These are phyloP conservation scores for Eutolmus rufibarbis DNA, from an alignment of 2,888 invertebrate genomes.

Conservation along the genomic window DNA sequence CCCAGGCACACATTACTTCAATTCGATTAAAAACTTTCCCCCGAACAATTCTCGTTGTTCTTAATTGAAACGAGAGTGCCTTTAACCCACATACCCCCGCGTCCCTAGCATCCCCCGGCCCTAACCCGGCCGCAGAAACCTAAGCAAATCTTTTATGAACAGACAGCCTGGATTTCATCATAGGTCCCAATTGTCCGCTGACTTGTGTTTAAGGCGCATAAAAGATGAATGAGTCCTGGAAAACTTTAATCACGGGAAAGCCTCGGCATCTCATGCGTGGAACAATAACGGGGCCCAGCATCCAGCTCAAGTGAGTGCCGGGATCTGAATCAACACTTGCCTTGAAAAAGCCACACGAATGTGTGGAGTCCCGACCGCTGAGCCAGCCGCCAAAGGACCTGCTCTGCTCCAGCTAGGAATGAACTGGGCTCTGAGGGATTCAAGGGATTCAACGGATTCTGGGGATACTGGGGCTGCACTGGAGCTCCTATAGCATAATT, in stretches of 20 bases:
- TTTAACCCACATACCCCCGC: background rate
- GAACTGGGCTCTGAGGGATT: constrained; percentile 5
- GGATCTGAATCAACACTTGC: constrained; percentile 35
- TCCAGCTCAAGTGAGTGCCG: background rate
- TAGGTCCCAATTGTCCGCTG: constrained; percentile 29
- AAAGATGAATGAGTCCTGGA: constrained; percentile 31
- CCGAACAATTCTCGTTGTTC: background rate
- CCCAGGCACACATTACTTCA: background rate
- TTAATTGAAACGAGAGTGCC: background rate
- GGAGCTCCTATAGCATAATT: constrained; percentile 11
- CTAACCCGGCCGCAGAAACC: background rate
- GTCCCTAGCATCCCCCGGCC: background rate
- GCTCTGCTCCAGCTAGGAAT: constrained; percentile 1
- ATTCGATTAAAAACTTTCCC: constrained; percentile 10
- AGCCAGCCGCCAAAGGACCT: background rate
- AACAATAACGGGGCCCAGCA: constrained; percentile 15
- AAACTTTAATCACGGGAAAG: constrained; percentile 38
- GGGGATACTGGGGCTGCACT: constrained; percentile 12
- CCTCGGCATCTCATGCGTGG: constrained; percentile 15
- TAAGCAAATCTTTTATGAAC: background rate
- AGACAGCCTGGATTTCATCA: constrained; percentile 1
- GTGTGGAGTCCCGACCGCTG: background rate
- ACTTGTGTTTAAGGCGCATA: constrained; percentile 28
- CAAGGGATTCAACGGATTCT: background rate
- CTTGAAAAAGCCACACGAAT: constrained; percentile 33